These are phyloP conservation scores for Drosophila kanekoi DNA, from an alignment of 2,888 invertebrate species.

Conservation along the genomic window DNA sequence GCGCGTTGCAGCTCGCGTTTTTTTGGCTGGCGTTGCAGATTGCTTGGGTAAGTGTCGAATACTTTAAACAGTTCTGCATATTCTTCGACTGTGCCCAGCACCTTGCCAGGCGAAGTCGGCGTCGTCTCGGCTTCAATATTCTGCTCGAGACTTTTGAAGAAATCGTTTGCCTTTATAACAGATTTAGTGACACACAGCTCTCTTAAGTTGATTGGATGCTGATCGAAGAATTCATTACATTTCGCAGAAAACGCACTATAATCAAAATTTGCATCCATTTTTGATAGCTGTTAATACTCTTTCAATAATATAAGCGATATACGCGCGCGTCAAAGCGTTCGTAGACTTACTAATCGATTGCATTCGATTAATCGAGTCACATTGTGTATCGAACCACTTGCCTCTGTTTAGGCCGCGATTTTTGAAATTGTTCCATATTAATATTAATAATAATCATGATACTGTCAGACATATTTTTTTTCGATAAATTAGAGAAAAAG, in stretches of 20 bases:
- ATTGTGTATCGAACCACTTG: slow-evolving; percentile 6
- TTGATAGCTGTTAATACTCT: not conserved
- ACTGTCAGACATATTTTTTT: too few species aligned
- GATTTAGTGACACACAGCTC: slow-evolving; percentile 68
- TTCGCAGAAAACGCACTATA: slow-evolving; percentile 52
- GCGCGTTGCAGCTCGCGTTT: slow-evolving; percentile 70
- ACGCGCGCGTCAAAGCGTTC: slow-evolving; percentile 20
- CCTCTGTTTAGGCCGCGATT: not conserved
- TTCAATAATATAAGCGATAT: not conserved
- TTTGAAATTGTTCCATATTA: not conserved
- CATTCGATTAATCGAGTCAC: slow-evolving; percentile 1
- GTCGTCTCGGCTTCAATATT: slow-evolving; percentile 58
- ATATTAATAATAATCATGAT: not conserved
- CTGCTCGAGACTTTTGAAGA: slow-evolving; percentile 66
- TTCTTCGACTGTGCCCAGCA: slow-evolving; percentile 57
- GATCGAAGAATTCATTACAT: slow-evolving; percentile 40
- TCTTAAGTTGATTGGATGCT: slow-evolving; percentile 60
- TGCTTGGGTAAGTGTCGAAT: slow-evolving; percentile 79
- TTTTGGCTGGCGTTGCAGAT: slow-evolving; percentile 70
- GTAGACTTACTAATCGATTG: not conserved
- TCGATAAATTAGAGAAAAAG: not conserved
- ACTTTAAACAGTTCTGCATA: slow-evolving; percentile 76
- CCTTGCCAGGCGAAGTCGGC: slow-evolving; percentile 51
- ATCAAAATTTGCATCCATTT: slow-evolving; percentile 40
- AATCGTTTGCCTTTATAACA: slow-evolving; percentile 66